Evolutionary conservation across 2,797 vertebrate genomes (phyloP), one percentile per base, ranked within the genome.

Genomic region (Graptemys geographica): DNA sequence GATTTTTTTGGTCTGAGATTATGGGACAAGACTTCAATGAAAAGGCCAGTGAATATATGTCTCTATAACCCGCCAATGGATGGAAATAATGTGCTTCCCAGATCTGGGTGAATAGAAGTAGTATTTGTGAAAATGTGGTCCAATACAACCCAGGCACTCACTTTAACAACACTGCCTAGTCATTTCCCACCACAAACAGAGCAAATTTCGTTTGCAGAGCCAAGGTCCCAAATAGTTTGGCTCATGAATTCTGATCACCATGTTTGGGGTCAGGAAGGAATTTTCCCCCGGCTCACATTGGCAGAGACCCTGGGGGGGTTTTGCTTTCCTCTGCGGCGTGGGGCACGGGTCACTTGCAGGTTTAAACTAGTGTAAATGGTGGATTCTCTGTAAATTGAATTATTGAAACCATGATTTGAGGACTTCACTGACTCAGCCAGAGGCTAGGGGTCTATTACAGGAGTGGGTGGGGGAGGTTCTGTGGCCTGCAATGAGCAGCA

Each of bases 151-250:
- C 81, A 59, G 8, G 0, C 3, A 69, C 94, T 69, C 90, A 81
- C 21, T 44, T 74, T 13, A 44, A 44, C 23, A 74, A 44, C 41
- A 44, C 21, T 74, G 37, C 19, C 5, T 2, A 44, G 10, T 74
- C 72, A 74, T 74, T 74, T 41, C 41, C 72, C 11, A 18, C 25
- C 21, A 74, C 37, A 74, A 44, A 41, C 11, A 23, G 13, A 74
- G 41, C 23, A 44, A 74, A 81, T 88, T 89, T 81, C 62, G 5
- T 97, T 95, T 90, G 79, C 92, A 90, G 94, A 96, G 93, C 95
- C 96, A 96, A 97, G 96, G 96, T 93, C 96, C 95, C 72, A 31
- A 0, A 0, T 1, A 1, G 31, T 90, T 62, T 51, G 52, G 1
- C 4, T 74, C 0, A 0, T 65, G 62, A n/a, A 33, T 65, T 65